Evolutionary conservation across 2,113 vertebrate genomes (phyloP).

Genomic region (Meles meles): DNA sequence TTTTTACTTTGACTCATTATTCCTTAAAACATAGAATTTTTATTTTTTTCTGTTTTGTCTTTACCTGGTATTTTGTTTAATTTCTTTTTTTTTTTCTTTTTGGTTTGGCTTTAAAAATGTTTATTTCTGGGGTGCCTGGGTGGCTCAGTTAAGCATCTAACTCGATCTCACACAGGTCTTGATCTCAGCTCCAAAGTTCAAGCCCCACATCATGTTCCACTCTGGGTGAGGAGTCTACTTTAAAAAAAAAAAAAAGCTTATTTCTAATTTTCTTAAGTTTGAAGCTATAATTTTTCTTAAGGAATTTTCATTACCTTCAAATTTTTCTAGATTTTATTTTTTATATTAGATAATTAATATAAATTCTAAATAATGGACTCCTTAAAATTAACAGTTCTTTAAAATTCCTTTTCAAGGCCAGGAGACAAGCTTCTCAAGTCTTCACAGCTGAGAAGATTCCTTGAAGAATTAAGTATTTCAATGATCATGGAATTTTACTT

Average conservation of each 20-base stretch:
- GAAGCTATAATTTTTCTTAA: neutral
- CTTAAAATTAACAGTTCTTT: constrained; percentile 12
- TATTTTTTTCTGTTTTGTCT: neutral
- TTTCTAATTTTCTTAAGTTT: constrained; percentile 15
- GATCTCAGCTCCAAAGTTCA: neutral
- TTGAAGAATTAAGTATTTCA: constrained; percentile 76
- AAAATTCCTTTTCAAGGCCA: constrained; percentile 79
- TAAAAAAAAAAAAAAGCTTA: neutral
- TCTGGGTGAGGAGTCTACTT: neutral
- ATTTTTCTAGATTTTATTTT: neutral
- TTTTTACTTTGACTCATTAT: constrained; percentile 21
- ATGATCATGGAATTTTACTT: constrained; percentile 22
- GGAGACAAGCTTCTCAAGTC: constrained; percentile 85
- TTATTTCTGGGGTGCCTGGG: neutral
- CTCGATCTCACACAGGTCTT: neutral
- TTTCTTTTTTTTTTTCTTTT: neutral
- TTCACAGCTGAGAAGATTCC: constrained; percentile 91
- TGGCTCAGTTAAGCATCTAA: neutral
- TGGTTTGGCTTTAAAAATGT: neutral
- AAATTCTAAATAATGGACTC: constrained; percentile 36
- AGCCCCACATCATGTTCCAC: neutral
- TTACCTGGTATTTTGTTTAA: constrained; percentile 12
- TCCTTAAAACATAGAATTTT: neutral
- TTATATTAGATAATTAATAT: neutral
- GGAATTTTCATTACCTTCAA: constrained; percentile 38